These are phyloP conservation scores for Lasioglossum oenotherae DNA, from an alignment of 2,888 invertebrate species.

Conservation along the genomic window DNA sequence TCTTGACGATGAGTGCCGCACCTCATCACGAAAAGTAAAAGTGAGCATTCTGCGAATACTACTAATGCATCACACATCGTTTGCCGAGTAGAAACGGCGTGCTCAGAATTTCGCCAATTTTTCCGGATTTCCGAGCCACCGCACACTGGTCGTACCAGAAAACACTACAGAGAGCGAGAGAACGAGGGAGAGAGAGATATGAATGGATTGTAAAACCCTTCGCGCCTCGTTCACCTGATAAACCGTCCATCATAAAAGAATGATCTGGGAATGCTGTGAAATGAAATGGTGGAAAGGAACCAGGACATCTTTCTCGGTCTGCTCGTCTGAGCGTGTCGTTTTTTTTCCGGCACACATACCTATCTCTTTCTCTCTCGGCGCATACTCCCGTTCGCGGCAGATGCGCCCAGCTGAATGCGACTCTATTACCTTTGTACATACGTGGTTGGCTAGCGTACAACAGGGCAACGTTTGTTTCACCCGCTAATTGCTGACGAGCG, in stretches of 20 bases:
- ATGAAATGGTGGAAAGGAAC: conserved; percentile 45
- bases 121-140: neutral
- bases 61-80: neutral
- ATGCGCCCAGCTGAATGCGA: conserved; percentile 38
- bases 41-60: neutral
- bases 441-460: conserved; percentile 68
- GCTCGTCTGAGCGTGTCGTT: conserved; percentile 41
- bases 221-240: neutral
- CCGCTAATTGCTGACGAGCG: conserved; percentile 79
- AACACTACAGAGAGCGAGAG: neutral
- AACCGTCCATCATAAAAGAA: conserved; percentile 6
- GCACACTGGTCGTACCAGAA: neutral
- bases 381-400: conserved; percentile 23
- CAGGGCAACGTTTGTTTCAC: conserved; percentile 78
- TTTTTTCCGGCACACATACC: conserved; percentile 58
- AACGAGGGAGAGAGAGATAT: neutral
- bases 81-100: neutral
- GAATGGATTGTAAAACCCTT: neutral
- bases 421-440: conserved; percentile 58
- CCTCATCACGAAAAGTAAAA: neutral
- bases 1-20: neutral
- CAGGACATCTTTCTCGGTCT: conserved; percentile 57
- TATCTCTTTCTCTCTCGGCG: neutral
- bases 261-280: neutral
- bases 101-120: neutral